A percentile compares a stretch with the other conserved stretches of the same genome.
Conservation (phyloP, 2,797 vertebrate genomes). For the Gobionotothen gibberifrons region DNA sequence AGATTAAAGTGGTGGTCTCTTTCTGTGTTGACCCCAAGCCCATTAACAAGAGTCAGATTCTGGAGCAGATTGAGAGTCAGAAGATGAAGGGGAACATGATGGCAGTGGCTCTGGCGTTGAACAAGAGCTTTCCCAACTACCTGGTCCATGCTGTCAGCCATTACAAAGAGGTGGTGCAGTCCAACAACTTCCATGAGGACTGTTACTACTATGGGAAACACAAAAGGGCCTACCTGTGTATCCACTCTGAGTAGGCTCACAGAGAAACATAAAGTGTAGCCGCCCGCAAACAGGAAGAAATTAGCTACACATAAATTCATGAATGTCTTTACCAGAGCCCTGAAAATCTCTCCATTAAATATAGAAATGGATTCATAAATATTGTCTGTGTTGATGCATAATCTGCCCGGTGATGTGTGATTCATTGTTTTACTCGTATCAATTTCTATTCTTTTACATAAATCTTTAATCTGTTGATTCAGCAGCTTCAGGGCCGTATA, state of each 20-base stretch:
- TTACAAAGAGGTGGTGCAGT: conserved; percentile 84
- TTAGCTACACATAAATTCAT: conserved; percentile 17
- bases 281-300: neutral
- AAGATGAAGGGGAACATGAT: conserved; percentile 83
- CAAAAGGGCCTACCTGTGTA: conserved; percentile 79
- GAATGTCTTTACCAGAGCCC: conserved; percentile 45
- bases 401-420: conserved; percentile 33
- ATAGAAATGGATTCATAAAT: conserved; percentile 30
- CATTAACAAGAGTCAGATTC: conserved; percentile 79
- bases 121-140: conserved; percentile 75
- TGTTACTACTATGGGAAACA: conserved; percentile 83
- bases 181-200: conserved; percentile 84
- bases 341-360: conserved; percentile 36
- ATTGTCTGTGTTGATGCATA: conserved; percentile 20
- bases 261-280: neutral
- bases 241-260: conserved; percentile 80
- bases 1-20: conserved; percentile 83
- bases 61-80: conserved; percentile 79
- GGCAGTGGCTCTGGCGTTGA: conserved; percentile 75
- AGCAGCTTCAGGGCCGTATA: conserved; percentile 32
- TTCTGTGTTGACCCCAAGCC: conserved; percentile 80
- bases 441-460: conserved; percentile 19
- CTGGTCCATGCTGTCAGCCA: conserved; percentile 85
- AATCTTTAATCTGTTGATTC: conserved; percentile 6
- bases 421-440: conserved; percentile 6